phyloP scores from a whole-genome alignment of 2,888 invertebrate genomes.

The Tholera decimalis region DNA sequence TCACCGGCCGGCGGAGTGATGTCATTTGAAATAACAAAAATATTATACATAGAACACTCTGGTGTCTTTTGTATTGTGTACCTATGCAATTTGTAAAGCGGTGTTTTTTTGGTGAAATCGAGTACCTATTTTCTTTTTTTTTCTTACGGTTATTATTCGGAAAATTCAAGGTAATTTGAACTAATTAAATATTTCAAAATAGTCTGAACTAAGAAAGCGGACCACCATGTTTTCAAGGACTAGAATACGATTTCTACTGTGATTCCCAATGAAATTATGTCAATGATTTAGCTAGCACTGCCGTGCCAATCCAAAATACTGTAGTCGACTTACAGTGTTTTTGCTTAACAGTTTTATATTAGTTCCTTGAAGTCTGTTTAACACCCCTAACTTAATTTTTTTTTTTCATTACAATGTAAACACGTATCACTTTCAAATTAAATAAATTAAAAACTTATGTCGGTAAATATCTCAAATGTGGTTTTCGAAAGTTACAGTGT shows the following conservation, averaged over 20 bases:
- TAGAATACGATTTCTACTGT: background rate
- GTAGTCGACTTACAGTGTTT: too few relatives aligned
- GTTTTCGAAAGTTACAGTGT: too few relatives aligned
- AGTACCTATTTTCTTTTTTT: slow-evolving; percentile 31
- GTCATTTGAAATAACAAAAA: slow-evolving; percentile 79
- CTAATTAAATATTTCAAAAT: slow-evolving; percentile 7
- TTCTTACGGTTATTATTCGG: slow-evolving; percentile 39
- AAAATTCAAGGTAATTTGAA: slow-evolving; percentile 50
- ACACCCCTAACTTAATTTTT: too few relatives aligned
- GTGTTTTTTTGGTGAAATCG: slow-evolving; percentile 60
- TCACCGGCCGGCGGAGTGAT: slow-evolving; percentile 75
- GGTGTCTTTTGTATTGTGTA: slow-evolving; percentile 45
- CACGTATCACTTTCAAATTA: too few relatives aligned
- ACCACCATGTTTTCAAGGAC: slow-evolving; percentile 24
- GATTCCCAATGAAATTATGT: background rate
- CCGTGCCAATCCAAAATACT: too few relatives aligned
- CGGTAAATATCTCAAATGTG: too few relatives aligned
- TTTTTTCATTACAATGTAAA: too few relatives aligned
- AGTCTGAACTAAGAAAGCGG: slow-evolving; percentile 9
- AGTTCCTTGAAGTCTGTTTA: too few relatives aligned
- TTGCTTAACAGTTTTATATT: too few relatives aligned
- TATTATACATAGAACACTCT: slow-evolving; percentile 63
- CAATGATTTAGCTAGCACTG: background rate
- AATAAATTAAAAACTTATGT: too few relatives aligned
- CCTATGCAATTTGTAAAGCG: slow-evolving; percentile 63